Evolutionary conservation across 2,797 vertebrate species (phyloP).

Genomic region (Ctenochaetus hawaiiensis): DNA sequence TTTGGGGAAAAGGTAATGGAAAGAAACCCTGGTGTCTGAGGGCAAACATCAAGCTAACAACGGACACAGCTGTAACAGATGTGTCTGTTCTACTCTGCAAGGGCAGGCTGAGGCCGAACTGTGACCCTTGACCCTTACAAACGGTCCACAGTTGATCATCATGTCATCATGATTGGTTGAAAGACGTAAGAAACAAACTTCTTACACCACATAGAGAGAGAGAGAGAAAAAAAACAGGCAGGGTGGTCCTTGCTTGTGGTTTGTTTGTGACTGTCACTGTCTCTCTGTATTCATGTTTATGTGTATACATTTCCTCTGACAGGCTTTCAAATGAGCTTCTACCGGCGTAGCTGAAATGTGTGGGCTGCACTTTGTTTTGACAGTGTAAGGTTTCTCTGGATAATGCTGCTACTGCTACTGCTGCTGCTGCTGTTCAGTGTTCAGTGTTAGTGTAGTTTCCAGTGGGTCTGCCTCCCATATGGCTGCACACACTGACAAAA

Average conservation of each 20-base stretch:
- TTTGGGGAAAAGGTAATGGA: slow-evolving; percentile 26
- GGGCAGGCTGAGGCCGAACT: slow-evolving; percentile 28
- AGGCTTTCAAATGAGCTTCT: slow-evolving; percentile 45
- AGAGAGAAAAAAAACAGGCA: slow-evolving; percentile 6
- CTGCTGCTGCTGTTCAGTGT: slow-evolving; percentile 35
- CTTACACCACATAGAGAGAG: not conserved
- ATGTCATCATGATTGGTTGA: slow-evolving; percentile 53
- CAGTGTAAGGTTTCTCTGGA: slow-evolving; percentile 74
- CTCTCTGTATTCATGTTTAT: slow-evolving; percentile 39
- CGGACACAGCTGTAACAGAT: slow-evolving; percentile 47
- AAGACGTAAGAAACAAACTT: slow-evolving; percentile 1
- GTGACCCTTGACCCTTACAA: slow-evolving; percentile 46
- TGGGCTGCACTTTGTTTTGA: slow-evolving; percentile 71
- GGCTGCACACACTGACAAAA: slow-evolving; percentile 40
- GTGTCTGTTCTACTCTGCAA: not conserved
- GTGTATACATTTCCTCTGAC: slow-evolving; percentile 53
- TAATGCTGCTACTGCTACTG: slow-evolving; percentile 61
- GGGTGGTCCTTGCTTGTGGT: slow-evolving; percentile 56
- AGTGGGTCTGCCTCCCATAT: slow-evolving; percentile 63
- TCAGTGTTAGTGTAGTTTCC: slow-evolving; percentile 22
- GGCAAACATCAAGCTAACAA: slow-evolving; percentile 46
- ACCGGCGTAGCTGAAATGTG: slow-evolving; percentile 48
- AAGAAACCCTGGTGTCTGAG: slow-evolving; percentile 28
- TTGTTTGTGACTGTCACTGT: slow-evolving; percentile 57
- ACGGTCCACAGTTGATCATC: slow-evolving; percentile 29